Base-by-base conservation (phyloP, 2,797 vertebrate genomes). In the Silurus lanzhouensis region DNA sequence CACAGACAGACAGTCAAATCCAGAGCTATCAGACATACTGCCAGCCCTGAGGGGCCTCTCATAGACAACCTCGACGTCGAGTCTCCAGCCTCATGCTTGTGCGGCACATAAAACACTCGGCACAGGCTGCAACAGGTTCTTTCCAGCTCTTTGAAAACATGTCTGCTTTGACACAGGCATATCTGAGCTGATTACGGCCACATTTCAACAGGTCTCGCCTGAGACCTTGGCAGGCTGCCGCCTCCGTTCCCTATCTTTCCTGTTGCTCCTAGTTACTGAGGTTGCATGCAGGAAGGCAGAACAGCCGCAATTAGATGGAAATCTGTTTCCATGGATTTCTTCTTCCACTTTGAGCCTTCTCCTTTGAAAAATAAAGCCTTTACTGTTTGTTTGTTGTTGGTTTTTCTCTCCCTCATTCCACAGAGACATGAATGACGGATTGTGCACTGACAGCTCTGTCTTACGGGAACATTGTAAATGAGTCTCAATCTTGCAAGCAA, bases 311-410 rank as follows among this genome's bases (percentile, higher is more conserved):
- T 95, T 95, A 95, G 94, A 94, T 93, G 92, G 94, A 94, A 94
- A 95, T 95, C 91, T 91, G 95, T 95, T 95, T 93, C 95, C 94
- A 95, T 95, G 94, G 94, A 85, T 87, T 90, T 91, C 80, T 91
- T 88, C 88, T 91, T 89, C 91, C 90, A 86, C 91, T 85, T 83
- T 87, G 68, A 72, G 82, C 84, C 83, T 38, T 82, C 87, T 74
- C 85, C 27, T 89, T 85, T 83, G 82, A 88, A 89, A 93, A 94
- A 95, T 91, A 93, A 93, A 91, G 91, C 91, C 86, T 87, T 91
- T 84, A 92, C 92, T 93, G 93, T 95, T 95, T 95, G 93, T 94
- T 90, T 94, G 91, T 94, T 91, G 91, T 93, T 92, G 88, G 90
- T 86, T 86, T 85, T 85, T 85, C 86, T 83, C 66, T 83, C 70